Evolutionary conservation across 2,797 vertebrate genomes (phyloP).

Genomic region (Tauraco hartlaubi): DNA sequence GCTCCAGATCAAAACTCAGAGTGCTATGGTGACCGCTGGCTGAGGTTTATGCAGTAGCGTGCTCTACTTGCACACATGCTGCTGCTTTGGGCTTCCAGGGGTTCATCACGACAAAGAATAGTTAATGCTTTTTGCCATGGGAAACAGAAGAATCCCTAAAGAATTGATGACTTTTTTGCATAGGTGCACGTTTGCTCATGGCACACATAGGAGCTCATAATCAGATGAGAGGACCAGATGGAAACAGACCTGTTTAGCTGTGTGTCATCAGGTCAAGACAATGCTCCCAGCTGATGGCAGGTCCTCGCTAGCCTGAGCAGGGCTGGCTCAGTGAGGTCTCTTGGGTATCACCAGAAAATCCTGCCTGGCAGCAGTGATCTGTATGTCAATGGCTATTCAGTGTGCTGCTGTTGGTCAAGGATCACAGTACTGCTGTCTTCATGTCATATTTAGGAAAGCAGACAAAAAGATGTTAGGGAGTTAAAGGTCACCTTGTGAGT

Average conservation of each 20-base stretch:
- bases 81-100: neutral
- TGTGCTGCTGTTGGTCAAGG: neutral
- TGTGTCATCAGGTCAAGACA: neutral
- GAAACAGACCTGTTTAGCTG: neutral
- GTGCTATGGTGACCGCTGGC: neutral
- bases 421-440: neutral
- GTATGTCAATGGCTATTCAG: neutral
- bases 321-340: neutral
- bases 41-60: neutral
- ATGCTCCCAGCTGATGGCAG: accelerated
- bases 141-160: neutral
- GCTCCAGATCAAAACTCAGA: neutral
- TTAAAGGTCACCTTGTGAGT: neutral
- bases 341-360: neutral
- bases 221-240: neutral
- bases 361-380: neutral
- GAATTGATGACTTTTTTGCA: neutral
- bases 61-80: neutral
- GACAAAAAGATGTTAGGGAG: neutral
- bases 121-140: neutral
- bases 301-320: accelerated
- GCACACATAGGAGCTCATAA: neutral
- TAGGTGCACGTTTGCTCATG: neutral
- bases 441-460: neutral
- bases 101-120: neutral